Evolutionary conservation across 2,888 invertebrate species (phyloP), one percentile per base, ranked within the genome.

Genomic region (Muschampia plurimacula): DNA sequence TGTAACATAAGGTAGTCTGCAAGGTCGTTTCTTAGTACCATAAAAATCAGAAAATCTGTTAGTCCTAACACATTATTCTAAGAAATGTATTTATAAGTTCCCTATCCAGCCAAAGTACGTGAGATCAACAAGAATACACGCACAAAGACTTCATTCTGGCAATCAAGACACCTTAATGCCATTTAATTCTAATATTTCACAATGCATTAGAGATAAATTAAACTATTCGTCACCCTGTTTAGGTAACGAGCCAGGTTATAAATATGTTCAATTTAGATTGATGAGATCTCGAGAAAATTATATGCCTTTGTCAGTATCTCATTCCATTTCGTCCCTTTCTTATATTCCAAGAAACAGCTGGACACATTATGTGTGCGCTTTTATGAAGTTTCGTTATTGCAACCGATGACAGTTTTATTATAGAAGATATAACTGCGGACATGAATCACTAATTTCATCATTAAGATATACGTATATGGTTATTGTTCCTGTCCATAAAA

Each of bases 351-450:
- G 80, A 77, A 80, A 76, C 77, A 69, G 74, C 36, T 57, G 81
- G 74, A 69, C 77, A 81, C 28, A 28, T 57, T 57, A 28, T 57
- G 57, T 81, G 79, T 81, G 80, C 69, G 78, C 79, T 81, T 82
- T 85, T 83, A 83, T 81, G 81, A 76, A 77, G 69, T 75, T 78
- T 81, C 80, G 80, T 83, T 83, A 83, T 72, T 67, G 82, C 77
- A 73, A 72, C 71, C 73, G 82, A 76, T 80, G 85, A 88, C 84
- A 82, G 84, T 81, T 84, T 87, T 87, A 88, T 79, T 78, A 76
- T 74, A 74, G 60, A 74, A 76, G 76, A 73, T 79, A 79, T 74
- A 80, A 77, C 75, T 68, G 78, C 74, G 63, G 70, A 78, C 73
- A 68, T 76, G 75, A 75, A 73, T 78, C 77, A 76, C 74, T 75